Conservation (phyloP, 1,140 invertebrate genomes). For the Panulirus ornatus region DNA sequence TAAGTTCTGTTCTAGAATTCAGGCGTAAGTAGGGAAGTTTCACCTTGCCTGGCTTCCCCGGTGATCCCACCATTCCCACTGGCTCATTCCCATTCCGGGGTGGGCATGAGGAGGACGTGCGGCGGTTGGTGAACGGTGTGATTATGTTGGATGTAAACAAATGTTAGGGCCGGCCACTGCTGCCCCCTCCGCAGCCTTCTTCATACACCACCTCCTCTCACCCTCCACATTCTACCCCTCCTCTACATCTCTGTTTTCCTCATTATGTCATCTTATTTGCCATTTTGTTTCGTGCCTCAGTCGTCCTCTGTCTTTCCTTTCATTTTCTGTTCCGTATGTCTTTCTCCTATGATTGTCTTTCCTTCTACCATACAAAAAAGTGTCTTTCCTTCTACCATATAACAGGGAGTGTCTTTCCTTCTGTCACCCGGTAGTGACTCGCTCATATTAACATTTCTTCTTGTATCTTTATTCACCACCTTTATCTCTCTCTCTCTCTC, state of each 20-base stretch:
- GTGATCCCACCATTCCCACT: slow-evolving; percentile 37
- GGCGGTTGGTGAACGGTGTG: neutral
- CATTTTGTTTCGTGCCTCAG: no score
- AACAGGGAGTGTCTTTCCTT: no score
- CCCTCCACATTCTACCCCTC: no score
- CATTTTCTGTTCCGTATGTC: neutral
- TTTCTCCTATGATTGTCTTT: neutral
- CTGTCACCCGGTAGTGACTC: no score
- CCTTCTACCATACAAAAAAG: no score
- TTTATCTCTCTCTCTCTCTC: neutral
- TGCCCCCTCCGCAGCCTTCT: neutral
- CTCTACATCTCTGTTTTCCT: no score
- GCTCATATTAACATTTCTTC: neutral
- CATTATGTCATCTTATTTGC: no score
- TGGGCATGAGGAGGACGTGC: slow-evolving; percentile 18
- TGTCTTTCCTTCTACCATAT: no score
- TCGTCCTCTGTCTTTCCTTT: no score
- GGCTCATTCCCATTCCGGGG: slow-evolving; percentile 36
- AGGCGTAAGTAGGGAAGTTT: slow-evolving; percentile 17
- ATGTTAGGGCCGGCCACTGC: neutral
- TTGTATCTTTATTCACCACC: neutral
- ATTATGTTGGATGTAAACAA: slow-evolving; percentile 35
- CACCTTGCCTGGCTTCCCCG: neutral
- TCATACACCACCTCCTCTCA: no score
- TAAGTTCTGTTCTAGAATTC: slow-evolving; percentile 29